Base-by-base conservation (phyloP, 2,113 vertebrate genomes). In the Copsychus sechellarum region DNA sequence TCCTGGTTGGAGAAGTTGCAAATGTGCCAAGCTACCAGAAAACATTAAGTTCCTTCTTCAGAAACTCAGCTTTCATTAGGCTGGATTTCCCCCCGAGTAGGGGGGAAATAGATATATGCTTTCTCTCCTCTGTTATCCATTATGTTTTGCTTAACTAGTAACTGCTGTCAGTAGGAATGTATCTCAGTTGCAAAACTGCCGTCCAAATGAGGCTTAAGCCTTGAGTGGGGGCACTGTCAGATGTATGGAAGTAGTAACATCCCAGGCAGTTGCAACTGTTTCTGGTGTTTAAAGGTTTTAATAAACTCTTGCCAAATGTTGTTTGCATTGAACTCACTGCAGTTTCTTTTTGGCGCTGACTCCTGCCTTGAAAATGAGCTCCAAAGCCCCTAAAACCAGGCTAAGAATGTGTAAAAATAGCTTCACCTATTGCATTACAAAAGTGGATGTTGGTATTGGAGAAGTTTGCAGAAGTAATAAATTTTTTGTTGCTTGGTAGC, bases 131-230 rank as follows among this genome's bases (percentile, higher is more conserved):
- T 74, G 76, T 88, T 91, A 48, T 28, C 60, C 81, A 48, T 96
- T 91, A 87, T 61, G 53, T 8, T 92, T 78, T 81, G 43, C 88
- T 88, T 93, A 60, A 86, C 57, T 81, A 14, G 86, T 79, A 87
- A 40, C 69, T 79, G 51, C 82, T 91, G 83, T 91, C 80, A 93
- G 64, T 77, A 81, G 65, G 64, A 90, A 84, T 88, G 53, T 66
- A 72, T 86, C 80, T 74, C 3, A 1, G 58, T 66, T 92, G 56
- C 90, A 88, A 93, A 90, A 90, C 23, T 92, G 56, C 77, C 47
- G 34, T 90, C 71, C 50, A 62, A 58, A 86, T 77, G 50, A 95
- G 54, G 17, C 79, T 77, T 70, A 42, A 90, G 81, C 12, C 78
- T 86, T 0, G 1, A 28, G 38, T 38, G 8, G 34, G 11, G n/a